Evolutionary conservation across 2,888 invertebrate species (phyloP).

Genomic region (Ennomos fuscantarius): DNA sequence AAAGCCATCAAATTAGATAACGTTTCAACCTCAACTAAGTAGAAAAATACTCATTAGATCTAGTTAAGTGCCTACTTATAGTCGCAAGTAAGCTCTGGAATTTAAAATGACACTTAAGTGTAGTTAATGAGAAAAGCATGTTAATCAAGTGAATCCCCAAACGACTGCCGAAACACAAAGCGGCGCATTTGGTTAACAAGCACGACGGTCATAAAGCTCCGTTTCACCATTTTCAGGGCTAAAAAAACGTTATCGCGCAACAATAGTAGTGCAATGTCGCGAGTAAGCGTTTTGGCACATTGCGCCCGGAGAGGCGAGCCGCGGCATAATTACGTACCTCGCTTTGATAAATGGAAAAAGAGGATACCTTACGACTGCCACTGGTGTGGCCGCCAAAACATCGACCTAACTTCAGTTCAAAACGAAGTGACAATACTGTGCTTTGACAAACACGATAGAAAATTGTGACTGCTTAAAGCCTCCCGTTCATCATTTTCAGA

Average conservation of each 20-base stretch:
- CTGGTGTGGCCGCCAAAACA: too few relatives aligned
- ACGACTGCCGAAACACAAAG: slow-evolving; percentile 28
- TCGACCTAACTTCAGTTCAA: not conserved
- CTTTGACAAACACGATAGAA: too few relatives aligned
- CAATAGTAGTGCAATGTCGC: slow-evolving; percentile 66
- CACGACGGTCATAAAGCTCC: slow-evolving; percentile 37
- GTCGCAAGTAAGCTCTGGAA: not conserved
- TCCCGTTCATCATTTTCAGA: too few relatives aligned
- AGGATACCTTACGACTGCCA: not conserved
- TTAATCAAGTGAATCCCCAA: slow-evolving; percentile 33
- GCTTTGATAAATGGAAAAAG: slow-evolving; percentile 18
- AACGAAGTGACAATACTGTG: not conserved
- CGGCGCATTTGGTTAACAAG: slow-evolving; percentile 39
- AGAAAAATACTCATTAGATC: too few relatives aligned
- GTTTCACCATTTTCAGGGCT: slow-evolving; percentile 34
- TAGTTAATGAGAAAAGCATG: slow-evolving; percentile 24
- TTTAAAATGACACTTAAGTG: not conserved
- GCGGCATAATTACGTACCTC: slow-evolving; percentile 76
- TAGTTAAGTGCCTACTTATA: not conserved
- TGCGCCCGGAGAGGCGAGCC: slow-evolving; percentile 71
- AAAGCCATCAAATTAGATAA: too few relatives aligned
- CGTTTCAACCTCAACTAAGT: too few relatives aligned
- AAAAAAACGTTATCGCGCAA: slow-evolving; percentile 44
- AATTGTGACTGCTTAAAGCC: too few relatives aligned
- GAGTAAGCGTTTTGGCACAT: slow-evolving; percentile 84